phyloP scores from a whole-genome alignment of 2,113 vertebrate genomes.

The Trematomus loennbergii region DNA sequence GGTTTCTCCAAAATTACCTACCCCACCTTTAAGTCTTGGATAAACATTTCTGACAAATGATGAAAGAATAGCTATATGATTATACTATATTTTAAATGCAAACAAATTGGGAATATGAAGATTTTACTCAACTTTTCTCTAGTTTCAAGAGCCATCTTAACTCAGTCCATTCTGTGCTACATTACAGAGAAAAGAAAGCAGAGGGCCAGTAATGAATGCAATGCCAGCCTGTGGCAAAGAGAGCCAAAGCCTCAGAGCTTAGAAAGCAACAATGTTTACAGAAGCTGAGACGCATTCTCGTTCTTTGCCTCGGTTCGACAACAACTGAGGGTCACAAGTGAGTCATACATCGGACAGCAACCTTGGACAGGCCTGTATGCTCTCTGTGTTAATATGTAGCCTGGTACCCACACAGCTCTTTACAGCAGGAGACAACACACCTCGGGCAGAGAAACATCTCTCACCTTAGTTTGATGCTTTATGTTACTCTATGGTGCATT shows the following conservation, averaged over 20 bases:
- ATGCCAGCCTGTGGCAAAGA: neutral
- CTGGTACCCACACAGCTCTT: conserved; percentile 16
- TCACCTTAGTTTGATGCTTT: neutral
- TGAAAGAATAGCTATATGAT: conserved; percentile 1
- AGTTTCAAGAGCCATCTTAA: neutral
- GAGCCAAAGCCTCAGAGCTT: conserved; percentile 1
- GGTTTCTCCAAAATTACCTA: no score
- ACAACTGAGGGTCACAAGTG: conserved; percentile 45
- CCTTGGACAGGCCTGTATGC: conserved; percentile 38
- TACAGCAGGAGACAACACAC: conserved; percentile 4
- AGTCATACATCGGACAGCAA: conserved; percentile 43
- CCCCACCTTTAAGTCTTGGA: no score
- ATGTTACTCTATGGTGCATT: neutral
- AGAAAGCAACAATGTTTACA: conserved; percentile 25
- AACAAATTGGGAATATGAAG: neutral
- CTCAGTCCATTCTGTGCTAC: neutral
- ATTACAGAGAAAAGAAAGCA: neutral
- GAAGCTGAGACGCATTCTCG: neutral
- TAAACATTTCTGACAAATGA: neutral
- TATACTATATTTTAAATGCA: neutral
- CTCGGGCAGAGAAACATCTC: conserved; percentile 3
- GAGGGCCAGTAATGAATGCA: neutral
- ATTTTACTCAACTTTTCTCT: neutral
- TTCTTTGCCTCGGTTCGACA: conserved; percentile 16
- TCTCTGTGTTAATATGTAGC: conserved; percentile 18